A percentile compares a stretch with the other conserved stretches of the same genome.
Evolutionary conservation across 2,113 vertebrate genomes (phyloP).

Genomic region (Chaetops frenatus): DNA sequence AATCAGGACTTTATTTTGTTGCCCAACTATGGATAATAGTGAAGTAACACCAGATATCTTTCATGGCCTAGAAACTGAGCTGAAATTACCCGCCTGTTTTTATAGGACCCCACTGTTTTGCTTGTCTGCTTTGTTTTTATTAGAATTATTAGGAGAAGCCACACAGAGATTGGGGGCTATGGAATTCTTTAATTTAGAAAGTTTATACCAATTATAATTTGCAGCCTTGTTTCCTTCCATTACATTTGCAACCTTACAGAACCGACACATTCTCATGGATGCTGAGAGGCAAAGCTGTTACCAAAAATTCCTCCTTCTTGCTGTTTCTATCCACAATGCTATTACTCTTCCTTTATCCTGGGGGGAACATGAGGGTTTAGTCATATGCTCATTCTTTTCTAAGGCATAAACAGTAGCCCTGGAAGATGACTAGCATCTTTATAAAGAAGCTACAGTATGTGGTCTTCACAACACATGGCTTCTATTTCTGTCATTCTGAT

Average conservation of each 20-base stretch:
- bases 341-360: not conserved
- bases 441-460: slow-evolving; percentile 14
- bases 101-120: not conserved
- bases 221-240: not conserved
- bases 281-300: not conserved
- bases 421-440: slow-evolving; percentile 4
- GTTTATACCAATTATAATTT: not conserved
- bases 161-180: not conserved
- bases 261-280: not conserved
- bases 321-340: not conserved
- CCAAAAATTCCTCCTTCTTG: not conserved
- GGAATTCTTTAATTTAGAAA: not conserved
- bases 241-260: not conserved
- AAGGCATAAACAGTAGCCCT: not conserved
- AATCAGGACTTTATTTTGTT: not conserved
- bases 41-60: not conserved
- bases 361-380: not conserved
- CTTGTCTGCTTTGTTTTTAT: not conserved
- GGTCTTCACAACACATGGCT: slow-evolving; percentile 11
- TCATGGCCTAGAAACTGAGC: not conserved
- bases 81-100: not conserved
- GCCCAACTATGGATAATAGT: not conserved
- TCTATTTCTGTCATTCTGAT: slow-evolving; percentile 46
- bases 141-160: not conserved
- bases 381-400: slow-evolving; percentile 9